Conservation (phyloP, 2,888 invertebrate genomes). For the Alviniconcha strummeri region DNA sequence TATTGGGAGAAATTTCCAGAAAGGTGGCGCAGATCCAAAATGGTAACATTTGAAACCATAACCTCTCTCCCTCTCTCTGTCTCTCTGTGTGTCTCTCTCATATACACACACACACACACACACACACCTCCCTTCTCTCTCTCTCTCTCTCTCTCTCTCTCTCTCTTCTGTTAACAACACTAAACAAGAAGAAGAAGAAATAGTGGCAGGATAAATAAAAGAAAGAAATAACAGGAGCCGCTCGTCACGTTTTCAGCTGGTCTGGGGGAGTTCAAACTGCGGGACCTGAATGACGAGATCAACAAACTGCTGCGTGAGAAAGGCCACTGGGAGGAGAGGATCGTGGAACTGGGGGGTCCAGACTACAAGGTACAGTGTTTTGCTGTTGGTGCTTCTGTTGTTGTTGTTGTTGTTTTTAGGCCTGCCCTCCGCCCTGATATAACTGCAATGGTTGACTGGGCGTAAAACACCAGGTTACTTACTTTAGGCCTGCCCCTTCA, state of each 20-base stretch:
- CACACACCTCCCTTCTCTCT: background rate
- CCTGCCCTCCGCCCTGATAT: too few species aligned
- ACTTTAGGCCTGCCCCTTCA: too few species aligned
- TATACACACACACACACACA: background rate
- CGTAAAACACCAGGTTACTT: too few species aligned
- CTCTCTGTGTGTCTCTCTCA: background rate
- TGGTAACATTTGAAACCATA: constrained; percentile 76
- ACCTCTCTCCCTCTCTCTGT: background rate
- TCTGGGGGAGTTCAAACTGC: constrained; percentile 97
- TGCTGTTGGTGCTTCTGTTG: background rate
- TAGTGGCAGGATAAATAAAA: too few species aligned
- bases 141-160: too few species aligned
- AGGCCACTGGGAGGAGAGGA: constrained; percentile 98
- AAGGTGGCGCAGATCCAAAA: constrained; percentile 99
- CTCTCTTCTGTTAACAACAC: too few species aligned
- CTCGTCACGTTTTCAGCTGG: constrained; percentile 81
- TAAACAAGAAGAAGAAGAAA: too few species aligned
- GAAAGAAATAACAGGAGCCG: too few species aligned
- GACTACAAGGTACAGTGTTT: constrained; percentile 77
- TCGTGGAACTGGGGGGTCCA: constrained; percentile 94
- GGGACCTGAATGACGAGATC: constrained; percentile 99
- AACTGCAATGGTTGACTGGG: too few species aligned
- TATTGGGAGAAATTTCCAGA: constrained; percentile 96
- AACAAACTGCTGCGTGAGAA: constrained; percentile 97
- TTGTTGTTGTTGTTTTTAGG: background rate